A percentile compares a stretch with the other conserved stretches of the same genome.
Evolutionary conservation across 2,797 vertebrate species (phyloP).

Genomic region (Sphenodon punctatus): DNA sequence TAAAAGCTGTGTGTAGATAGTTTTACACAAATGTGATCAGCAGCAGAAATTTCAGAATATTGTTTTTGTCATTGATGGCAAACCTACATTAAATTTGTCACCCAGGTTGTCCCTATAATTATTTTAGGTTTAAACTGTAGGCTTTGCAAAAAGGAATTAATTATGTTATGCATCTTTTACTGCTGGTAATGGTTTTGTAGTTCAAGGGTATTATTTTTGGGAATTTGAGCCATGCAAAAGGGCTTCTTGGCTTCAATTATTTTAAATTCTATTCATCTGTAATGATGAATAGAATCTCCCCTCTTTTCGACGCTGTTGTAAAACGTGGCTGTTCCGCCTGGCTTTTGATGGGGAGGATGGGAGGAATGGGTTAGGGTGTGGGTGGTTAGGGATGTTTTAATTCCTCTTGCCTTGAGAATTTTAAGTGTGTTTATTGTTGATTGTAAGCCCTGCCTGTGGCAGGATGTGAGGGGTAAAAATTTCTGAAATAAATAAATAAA

Average conservation of each 20-base stretch:
- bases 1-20: neutral
- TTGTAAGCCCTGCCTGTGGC: no score
- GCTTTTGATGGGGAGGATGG: no score
- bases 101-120: constrained; percentile 23
- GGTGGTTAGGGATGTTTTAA: no score
- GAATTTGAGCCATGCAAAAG: constrained; percentile 32
- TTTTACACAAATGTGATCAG: neutral
- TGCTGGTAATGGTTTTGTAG: constrained; percentile 43
- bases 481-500: no score
- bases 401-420: no score
- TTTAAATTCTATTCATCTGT: constrained; percentile 7
- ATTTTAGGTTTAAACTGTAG: constrained; percentile 52
- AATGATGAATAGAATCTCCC: no score
- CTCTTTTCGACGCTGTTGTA: no score
- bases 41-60: constrained; percentile 12
- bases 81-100: constrained; percentile 27
- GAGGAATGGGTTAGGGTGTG: no score
- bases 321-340: no score
- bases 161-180: constrained; percentile 36
- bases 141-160: constrained; percentile 44
- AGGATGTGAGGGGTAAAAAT: no score
- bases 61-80: constrained; percentile 7
- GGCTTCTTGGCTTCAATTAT: constrained; percentile 7
- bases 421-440: no score
- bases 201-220: constrained; percentile 26